phyloP scores from a whole-genome alignment of 30 jellyfish, hydroid and myxozoan genomes.

The Turritopsis dohrnii region DNA sequence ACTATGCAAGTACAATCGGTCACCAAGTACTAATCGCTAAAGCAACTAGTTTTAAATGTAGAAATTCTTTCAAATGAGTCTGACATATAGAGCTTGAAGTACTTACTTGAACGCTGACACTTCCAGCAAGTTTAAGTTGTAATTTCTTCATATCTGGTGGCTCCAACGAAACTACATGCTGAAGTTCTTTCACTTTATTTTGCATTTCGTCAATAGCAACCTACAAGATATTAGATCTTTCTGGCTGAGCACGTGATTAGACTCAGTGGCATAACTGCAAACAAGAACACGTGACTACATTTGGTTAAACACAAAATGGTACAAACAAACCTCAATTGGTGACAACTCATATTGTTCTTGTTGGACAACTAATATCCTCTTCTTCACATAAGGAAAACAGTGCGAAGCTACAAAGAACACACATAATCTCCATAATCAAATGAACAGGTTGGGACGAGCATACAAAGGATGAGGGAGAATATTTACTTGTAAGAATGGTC shows the following conservation, averaged over 20 bases:
- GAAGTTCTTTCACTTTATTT: constrained; percentile 67
- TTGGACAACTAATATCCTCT: constrained; percentile 80
- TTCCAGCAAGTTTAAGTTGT: constrained; percentile 90
- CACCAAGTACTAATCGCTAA: neutral
- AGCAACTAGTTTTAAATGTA: neutral
- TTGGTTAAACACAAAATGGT: no score
- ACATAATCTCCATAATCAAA: neutral
- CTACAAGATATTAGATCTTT: constrained; percentile 19
- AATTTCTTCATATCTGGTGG: constrained; percentile 94
- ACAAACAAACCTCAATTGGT: constrained; percentile 69
- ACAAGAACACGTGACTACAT: no score
- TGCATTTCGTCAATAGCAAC: constrained; percentile 98
- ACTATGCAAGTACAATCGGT: neutral
- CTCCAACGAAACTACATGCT: constrained; percentile 65
- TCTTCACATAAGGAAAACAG: constrained; percentile 94
- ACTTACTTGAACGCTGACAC: constrained; percentile 92
- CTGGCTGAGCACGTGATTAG: no score
- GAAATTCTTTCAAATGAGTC: neutral
- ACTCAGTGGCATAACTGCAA: no score
- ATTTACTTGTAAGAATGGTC: constrained; percentile 80
- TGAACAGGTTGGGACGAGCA: neutral
- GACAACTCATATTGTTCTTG: constrained; percentile 89
- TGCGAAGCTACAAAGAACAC: constrained; percentile 67
- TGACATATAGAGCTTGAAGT: neutral
- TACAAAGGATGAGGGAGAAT: neutral